Conservation (phyloP, 2,797 vertebrate genomes). For the Sternarchorhynchus goeldii region DNA sequence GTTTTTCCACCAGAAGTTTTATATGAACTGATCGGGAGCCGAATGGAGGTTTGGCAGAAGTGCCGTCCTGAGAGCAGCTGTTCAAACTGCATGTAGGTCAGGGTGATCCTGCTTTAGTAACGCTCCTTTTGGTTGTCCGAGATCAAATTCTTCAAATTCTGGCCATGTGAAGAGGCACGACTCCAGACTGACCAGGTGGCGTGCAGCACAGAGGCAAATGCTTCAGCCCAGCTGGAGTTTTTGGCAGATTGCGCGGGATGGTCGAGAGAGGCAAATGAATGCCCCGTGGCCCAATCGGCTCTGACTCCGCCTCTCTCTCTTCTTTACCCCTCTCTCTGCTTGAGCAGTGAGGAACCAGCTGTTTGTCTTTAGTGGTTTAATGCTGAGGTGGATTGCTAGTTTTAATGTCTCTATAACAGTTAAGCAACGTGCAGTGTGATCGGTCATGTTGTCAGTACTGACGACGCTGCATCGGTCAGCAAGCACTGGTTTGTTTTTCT, state of each 20-base stretch:
- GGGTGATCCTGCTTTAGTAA: background rate
- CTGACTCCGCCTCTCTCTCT: background rate
- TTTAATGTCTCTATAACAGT: background rate
- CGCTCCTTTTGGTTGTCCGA: background rate
- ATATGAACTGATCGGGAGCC: background rate
- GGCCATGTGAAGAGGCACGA: background rate
- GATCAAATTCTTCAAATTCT: slow-evolving; percentile 1
- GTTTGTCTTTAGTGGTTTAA: background rate
- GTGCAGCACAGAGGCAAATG: no score
- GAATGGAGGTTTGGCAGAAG: background rate
- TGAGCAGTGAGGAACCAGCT: background rate
- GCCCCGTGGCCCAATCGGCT: background rate
- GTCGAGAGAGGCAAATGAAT: background rate
- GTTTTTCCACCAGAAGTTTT: background rate
- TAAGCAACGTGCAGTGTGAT: background rate
- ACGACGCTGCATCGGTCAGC: no score
- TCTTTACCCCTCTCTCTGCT: background rate
- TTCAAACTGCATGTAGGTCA: slow-evolving; percentile 15
- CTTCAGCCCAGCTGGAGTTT: no score
- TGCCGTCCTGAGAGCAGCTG: slow-evolving; percentile 1
- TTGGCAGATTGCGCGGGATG: background rate
- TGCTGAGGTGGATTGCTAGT: background rate
- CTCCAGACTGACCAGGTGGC: background rate
- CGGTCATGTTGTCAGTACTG: no score
- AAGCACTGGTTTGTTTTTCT: no score